A percentile compares a stretch with the other conserved stretches of the same genome.
Evolutionary conservation across 2,113 vertebrate species (phyloP).

Genomic region (Stegostoma tigrinum): DNA sequence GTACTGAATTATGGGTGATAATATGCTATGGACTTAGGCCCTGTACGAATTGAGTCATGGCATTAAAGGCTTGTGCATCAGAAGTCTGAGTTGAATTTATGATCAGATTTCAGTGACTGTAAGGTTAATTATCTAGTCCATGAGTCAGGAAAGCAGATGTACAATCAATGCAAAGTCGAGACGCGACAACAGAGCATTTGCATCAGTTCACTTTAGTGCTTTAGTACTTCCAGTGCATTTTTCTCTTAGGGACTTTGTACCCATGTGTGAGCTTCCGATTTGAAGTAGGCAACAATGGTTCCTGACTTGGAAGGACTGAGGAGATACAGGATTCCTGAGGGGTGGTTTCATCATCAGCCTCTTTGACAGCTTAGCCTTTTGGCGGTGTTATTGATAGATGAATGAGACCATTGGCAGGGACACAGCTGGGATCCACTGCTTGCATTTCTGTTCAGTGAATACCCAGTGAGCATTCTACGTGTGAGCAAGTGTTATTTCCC

Average conservation of each 20-base stretch:
- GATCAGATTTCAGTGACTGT: background rate
- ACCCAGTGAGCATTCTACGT: background rate
- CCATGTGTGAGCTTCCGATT: background rate
- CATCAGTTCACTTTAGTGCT: background rate
- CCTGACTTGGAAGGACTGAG: background rate
- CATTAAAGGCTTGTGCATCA: background rate
- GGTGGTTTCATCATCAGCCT: background rate
- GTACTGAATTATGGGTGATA: slow-evolving; percentile 23
- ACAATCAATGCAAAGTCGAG: background rate
- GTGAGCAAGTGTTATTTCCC: background rate
- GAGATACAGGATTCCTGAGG: too few species aligned
- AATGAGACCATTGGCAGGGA: background rate
- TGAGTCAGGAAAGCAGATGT: background rate
- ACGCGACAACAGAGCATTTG: background rate
- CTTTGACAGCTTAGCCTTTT: background rate
- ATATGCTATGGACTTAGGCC: background rate
- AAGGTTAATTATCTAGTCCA: background rate
- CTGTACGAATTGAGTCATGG: slow-evolving; percentile 12
- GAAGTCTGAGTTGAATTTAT: slow-evolving; percentile 7
- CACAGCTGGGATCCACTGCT: background rate
- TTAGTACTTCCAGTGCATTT: background rate
- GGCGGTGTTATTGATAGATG: background rate
- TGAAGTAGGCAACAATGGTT: background rate
- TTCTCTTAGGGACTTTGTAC: background rate
- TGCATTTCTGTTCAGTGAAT: background rate